phyloP scores from a whole-genome alignment of 1,140 invertebrate genomes.

The Stegodyphus mimosarum region DNA sequence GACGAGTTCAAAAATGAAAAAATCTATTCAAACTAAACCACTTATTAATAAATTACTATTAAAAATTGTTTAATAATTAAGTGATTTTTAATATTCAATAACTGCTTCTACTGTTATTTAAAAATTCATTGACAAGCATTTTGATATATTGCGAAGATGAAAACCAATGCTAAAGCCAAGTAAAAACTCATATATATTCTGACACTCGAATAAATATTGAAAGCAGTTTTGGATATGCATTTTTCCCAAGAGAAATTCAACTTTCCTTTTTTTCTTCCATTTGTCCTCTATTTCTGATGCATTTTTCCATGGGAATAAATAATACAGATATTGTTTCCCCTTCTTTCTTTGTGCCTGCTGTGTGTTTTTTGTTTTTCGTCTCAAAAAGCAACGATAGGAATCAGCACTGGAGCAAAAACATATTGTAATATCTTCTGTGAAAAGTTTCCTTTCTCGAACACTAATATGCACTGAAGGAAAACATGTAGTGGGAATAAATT shows the following conservation, averaged over 20 bases:
- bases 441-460: background rate
- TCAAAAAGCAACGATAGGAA: background rate
- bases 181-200: too few relatives aligned
- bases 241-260: conserved; percentile 4
- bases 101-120: too few relatives aligned
- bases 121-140: too few relatives aligned
- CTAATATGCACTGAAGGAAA: too few relatives aligned
- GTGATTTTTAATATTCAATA: too few relatives aligned
- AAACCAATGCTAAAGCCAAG: too few relatives aligned
- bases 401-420: background rate
- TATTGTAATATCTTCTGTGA: background rate
- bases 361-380: background rate
- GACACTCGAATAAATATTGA: background rate
- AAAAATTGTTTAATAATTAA: too few relatives aligned
- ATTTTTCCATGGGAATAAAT: conserved; percentile 29
- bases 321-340: conserved; percentile 4
- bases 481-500: too few relatives aligned
- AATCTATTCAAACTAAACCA: too few relatives aligned
- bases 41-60: too few relatives aligned
- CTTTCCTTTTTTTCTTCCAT: conserved; percentile 5
- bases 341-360: background rate
- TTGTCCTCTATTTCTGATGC: conserved; percentile 9
- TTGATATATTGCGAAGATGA: too few relatives aligned
- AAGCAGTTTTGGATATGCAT: conserved; percentile 4
- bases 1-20: too few relatives aligned